Percentiles rank a stretch among this genome's conserved stretches.
Conservation (phyloP, 37 sponge, comb jelly and placozoan species). For the Tethya wilhelma region DNA sequence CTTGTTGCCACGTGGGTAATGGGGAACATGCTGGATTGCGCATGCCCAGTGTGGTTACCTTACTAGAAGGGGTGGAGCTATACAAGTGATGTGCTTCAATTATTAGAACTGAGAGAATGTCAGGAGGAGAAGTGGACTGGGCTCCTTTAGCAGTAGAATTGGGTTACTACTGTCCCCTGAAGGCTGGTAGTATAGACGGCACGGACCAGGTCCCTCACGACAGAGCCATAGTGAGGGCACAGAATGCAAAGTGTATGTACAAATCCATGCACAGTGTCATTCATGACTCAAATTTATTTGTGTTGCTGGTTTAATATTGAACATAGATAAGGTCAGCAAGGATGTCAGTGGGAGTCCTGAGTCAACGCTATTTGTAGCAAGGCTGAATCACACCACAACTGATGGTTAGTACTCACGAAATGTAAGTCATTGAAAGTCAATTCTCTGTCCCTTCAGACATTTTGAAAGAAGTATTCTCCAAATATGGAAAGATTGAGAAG, state of each 20-base stretch:
- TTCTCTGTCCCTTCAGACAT: constrained; percentile 33
- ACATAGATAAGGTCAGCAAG: constrained; percentile 62
- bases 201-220: constrained; percentile 96
- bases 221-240: constrained; percentile 80
- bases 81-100: too few relatives aligned
- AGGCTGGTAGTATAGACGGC: constrained; percentile 97
- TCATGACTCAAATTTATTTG: background rate
- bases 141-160: constrained; percentile 48
- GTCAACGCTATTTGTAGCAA: constrained; percentile 82
- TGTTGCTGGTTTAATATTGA: background rate
- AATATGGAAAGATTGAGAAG: constrained; percentile 76
- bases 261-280: background rate
- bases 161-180: constrained; percentile 84
- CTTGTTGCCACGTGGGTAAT: too few relatives aligned
- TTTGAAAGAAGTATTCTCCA: constrained; percentile 65
- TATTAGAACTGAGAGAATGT: too few relatives aligned
- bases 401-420: constrained; percentile 59
- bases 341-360: constrained; percentile 59
- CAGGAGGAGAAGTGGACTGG: constrained; percentile 26
- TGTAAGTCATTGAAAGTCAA: background rate
- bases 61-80: too few relatives aligned
- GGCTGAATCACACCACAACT: constrained; percentile 74
- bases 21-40: too few relatives aligned
- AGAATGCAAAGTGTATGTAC: constrained; percentile 73
- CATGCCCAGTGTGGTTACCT: too few relatives aligned